phyloP scores from a whole-genome alignment of 2,113 vertebrate species.

The Callipepla squamata region DNA sequence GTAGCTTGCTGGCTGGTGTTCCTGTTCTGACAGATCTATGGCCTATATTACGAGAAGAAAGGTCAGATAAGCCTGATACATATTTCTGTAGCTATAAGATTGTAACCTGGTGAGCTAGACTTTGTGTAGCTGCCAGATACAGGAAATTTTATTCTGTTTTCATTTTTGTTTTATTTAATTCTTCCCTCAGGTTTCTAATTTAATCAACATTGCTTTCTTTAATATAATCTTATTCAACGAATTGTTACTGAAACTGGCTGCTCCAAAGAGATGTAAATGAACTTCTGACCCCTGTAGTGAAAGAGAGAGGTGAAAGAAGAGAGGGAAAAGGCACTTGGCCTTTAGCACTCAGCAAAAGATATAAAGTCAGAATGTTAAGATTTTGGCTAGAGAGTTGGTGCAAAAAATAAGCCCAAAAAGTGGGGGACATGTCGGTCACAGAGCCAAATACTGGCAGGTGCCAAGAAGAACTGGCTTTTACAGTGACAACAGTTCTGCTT shows the following conservation, averaged over 20 bases:
- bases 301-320: neutral
- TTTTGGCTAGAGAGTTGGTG: neutral
- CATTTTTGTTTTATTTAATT: slow-evolving; percentile 13
- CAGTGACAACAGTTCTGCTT: neutral
- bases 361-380: neutral
- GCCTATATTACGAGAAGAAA: slow-evolving; percentile 35
- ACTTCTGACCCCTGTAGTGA: neutral
- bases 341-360: neutral
- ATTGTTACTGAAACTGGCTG: neutral
- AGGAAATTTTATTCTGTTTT: slow-evolving; percentile 10
- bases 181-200: slow-evolving; percentile 12
- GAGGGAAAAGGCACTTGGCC: neutral
- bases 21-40: neutral
- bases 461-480: slow-evolving; percentile 9
- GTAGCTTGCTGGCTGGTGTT: slow-evolving; percentile 1
- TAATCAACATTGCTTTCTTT: slow-evolving; percentile 27
- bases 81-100: slow-evolving; percentile 25
- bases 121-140: slow-evolving; percentile 20
- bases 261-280: neutral
- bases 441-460: neutral
- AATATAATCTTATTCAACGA: neutral
- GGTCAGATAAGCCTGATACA: slow-evolving; percentile 26
- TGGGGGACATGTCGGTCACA: neutral
- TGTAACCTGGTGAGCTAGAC: slow-evolving; percentile 13
- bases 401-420: neutral